Conservation (phyloP, 2,113 vertebrate species). For the Myotis brandtii region DNA sequence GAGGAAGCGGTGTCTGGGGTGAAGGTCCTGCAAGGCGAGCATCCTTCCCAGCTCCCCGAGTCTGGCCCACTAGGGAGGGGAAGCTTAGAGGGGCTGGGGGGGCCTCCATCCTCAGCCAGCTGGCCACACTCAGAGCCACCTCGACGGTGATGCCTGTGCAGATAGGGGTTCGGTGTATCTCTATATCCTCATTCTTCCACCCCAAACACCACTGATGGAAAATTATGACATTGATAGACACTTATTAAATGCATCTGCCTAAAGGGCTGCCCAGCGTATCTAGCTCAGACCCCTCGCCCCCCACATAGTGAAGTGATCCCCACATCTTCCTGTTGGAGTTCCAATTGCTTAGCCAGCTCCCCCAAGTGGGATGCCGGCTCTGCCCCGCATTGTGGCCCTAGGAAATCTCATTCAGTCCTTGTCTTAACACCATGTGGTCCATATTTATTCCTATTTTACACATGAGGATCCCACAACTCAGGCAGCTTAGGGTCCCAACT, state of each 20-base stretch:
- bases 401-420: accelerated
- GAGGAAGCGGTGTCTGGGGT: slow-evolving; percentile 4
- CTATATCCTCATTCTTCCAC: accelerated
- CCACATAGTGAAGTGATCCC: accelerated
- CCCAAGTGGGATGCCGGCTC: accelerated
- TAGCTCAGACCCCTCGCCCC: accelerated
- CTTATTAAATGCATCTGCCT: not conserved
- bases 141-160: accelerated
- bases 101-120: not conserved
- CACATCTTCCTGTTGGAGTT: not conserved
- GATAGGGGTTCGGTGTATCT: accelerated
- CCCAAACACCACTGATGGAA: not conserved
- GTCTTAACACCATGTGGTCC: accelerated
- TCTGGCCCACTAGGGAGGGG: not conserved
- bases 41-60: not conserved
- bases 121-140: not conserved
- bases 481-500: not conserved
- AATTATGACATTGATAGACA: not conserved
- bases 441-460: accelerated
- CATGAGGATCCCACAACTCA: not conserved
- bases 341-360: not conserved
- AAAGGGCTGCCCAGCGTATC: accelerated
- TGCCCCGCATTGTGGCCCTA: accelerated
- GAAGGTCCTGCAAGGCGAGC: not conserved
- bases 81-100: accelerated